Evolutionary conservation across 2,113 vertebrate genomes (phyloP).

Genomic region (Crotalus helleri): DNA sequence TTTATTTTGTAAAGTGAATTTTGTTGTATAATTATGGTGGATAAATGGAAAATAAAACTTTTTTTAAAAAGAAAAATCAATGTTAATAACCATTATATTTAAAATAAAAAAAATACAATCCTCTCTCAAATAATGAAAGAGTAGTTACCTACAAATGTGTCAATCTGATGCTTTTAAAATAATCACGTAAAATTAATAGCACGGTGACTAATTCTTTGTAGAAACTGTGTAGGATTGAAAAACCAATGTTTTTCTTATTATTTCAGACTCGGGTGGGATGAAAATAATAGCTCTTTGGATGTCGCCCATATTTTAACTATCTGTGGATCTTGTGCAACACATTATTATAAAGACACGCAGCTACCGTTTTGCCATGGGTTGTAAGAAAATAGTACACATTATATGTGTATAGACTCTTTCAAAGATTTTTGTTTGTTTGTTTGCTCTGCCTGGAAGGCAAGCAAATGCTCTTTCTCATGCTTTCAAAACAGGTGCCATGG

Average conservation of each 20-base stretch:
- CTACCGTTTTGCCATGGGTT: background rate
- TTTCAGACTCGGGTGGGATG: background rate
- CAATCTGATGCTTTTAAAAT: background rate
- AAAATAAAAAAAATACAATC: background rate
- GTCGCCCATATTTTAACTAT: background rate
- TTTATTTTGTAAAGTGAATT: too few relatives aligned
- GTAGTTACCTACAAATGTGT: background rate
- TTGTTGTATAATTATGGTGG: too few relatives aligned
- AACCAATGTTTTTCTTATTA: background rate
- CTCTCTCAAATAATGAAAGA: background rate
- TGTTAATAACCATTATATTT: background rate
- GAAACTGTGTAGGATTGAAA: background rate
- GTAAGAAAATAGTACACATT: background rate
- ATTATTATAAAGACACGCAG: background rate
- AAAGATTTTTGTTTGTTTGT: background rate
- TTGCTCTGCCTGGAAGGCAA: background rate
- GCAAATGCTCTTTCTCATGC: conserved; percentile 18
- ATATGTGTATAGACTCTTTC: background rate
- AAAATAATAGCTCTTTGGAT: background rate
- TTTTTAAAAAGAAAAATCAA: too few relatives aligned
- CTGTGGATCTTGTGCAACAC: background rate
- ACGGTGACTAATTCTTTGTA: background rate
- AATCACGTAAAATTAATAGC: background rate
- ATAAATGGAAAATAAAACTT: too few relatives aligned
- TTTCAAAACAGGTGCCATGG: conserved; percentile 37